Evolutionary conservation across 1,140 invertebrate genomes (phyloP), one percentile per base, ranked within the genome.

Genomic region (Oryctes rhinoceros): DNA sequence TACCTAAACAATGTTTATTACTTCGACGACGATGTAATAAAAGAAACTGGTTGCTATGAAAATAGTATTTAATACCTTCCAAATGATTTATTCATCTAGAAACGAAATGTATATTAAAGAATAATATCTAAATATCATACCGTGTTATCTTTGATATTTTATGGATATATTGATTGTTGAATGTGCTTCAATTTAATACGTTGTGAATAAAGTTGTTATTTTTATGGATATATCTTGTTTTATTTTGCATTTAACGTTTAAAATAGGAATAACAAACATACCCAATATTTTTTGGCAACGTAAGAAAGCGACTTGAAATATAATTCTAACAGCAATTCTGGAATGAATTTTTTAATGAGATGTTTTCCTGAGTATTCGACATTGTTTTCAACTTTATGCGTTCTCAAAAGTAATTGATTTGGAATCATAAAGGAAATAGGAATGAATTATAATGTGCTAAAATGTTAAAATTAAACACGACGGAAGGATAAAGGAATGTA

Each of bases 91-190:
- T 44, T 44, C 9, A 44, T 44, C 39, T 44, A 44, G 39, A 44
- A 71, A 71, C 35, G 37, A 35, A 71, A 30, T 35, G 35, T 71
- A 71, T 71, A 71, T 71, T 71, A 71, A 71, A 35, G 15, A 71
- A 71, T 20, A 24, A 35, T 71, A 35, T 30, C 24, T 35, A 71
- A 71, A 71, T 71, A 71, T 71, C 24, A 71, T 37, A 71, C 65
- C 65, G 24, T 67, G 62, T 71, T 71, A 24, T 71, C 65, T 35
- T 35, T 71, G 24, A 71, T 71, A 71, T 71, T 71, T 37, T 71
- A 71, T 71, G 18, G 24, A 71, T 71, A 71, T 71, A 71, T 71
- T 71, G 65, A 71, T 71, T 71, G 65, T 71, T 71, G 65, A 71
- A 71, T 71, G 65, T 71, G 65, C 65, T 71, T 71, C 65, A 71